Evolutionary conservation across 2,797 vertebrate genomes (phyloP).

Genomic region (Phalanger gymnotis): DNA sequence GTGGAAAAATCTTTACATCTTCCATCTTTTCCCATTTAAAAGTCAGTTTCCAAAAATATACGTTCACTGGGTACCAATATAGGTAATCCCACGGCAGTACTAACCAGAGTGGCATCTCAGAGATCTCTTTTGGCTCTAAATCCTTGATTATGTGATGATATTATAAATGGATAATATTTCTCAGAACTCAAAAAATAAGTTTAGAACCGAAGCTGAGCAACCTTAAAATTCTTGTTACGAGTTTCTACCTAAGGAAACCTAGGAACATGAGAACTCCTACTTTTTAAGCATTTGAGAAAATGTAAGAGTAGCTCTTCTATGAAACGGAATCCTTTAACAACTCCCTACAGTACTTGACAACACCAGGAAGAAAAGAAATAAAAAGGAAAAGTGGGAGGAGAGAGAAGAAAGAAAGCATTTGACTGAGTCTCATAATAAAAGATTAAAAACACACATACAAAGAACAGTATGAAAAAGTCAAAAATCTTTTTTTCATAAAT

Average conservation of each 20-base stretch:
- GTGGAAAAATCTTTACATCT: neutral
- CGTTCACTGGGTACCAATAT: neutral
- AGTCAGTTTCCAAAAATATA: neutral
- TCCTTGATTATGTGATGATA: neutral
- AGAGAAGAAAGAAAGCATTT: neutral
- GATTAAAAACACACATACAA: neutral
- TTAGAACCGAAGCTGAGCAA: conserved; percentile 6
- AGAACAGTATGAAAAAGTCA: neutral
- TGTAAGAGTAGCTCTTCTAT: neutral
- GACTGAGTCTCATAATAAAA: neutral
- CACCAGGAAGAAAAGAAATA: neutral
- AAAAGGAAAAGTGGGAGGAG: neutral
- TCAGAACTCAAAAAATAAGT: conserved; percentile 1
- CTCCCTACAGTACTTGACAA: neutral
- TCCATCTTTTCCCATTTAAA: neutral
- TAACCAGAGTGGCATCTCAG: neutral
- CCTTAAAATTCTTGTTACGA: neutral
- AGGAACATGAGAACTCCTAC: neutral
- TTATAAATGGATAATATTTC: neutral
- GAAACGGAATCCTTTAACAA: neutral
- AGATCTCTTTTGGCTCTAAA: neutral
- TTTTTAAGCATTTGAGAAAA: neutral
- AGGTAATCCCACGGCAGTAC: neutral
- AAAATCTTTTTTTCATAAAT: neutral
- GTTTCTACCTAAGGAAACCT: neutral